phyloP scores from a whole-genome alignment of 2,888 invertebrate genomes.

The Arenicola marina region DNA sequence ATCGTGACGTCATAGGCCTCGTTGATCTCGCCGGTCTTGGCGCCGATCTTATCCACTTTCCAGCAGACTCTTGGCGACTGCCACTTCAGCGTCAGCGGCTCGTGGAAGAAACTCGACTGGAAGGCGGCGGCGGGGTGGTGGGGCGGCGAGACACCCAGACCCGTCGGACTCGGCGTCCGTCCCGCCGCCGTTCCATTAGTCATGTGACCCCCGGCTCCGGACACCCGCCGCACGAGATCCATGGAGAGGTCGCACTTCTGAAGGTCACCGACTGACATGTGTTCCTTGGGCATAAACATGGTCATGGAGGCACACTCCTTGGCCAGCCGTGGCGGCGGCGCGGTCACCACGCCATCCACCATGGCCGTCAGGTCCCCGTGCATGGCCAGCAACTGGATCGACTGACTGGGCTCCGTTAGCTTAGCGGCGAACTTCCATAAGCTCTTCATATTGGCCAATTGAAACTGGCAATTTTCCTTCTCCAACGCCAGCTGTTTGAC shows the following conservation, averaged over 20 bases:
- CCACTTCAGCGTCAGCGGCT: conserved; percentile 21
- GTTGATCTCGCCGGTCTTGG: conserved; percentile 29
- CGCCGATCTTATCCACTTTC: conserved; percentile 29
- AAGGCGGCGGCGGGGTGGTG: background rate
- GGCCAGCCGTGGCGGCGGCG: conserved; percentile 18
- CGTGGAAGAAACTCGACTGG: background rate
- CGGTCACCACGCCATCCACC: conserved; percentile 19
- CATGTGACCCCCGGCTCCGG: conserved; percentile 3
- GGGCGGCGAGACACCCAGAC: background rate
- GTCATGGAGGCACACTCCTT: conserved; percentile 23
- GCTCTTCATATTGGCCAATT: conserved; percentile 34
- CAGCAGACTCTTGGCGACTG: conserved; percentile 24
- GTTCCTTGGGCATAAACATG: conserved; percentile 31
- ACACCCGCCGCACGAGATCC: conserved; percentile 18
- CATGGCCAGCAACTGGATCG: conserved; percentile 32
- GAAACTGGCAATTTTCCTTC: conserved; percentile 27
- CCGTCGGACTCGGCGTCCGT: background rate
- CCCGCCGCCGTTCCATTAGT: conserved; percentile 4
- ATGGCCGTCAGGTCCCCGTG: conserved; percentile 28
- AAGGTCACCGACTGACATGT: conserved; percentile 21
- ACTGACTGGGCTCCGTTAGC: conserved; percentile 29
- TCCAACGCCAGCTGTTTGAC: conserved; percentile 24
- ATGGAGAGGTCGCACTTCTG: conserved; percentile 30
- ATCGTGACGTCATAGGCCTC: conserved; percentile 32
- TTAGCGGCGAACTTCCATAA: conserved; percentile 35